Conservation (phyloP, 2,888 invertebrate genomes). For the Brachyptera risi region DNA sequence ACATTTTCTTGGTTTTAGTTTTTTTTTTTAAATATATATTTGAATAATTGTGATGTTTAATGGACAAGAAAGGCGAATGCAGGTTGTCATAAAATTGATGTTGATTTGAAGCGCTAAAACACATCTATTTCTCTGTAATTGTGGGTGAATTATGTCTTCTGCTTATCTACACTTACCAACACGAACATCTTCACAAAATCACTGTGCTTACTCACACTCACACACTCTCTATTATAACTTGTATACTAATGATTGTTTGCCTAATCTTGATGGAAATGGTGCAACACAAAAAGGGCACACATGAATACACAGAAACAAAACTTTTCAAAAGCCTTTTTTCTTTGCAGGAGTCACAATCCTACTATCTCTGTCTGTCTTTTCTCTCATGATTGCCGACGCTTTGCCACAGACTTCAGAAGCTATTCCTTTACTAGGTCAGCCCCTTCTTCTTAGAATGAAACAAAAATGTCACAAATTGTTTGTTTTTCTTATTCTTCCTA, state of each 20-base stretch:
- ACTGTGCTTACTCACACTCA: neutral
- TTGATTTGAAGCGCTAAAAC: neutral
- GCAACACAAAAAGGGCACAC: slow-evolving; percentile 23
- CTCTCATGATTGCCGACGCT: slow-evolving; percentile 52
- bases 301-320: slow-evolving; percentile 21
- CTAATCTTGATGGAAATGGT: too few relatives aligned
- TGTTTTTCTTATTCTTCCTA: slow-evolving; percentile 28
- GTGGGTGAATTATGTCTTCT: slow-evolving; percentile 6
- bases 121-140: neutral
- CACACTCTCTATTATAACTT: neutral
- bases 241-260: neutral
- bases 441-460: slow-evolving; percentile 33
- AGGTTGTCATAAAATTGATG: neutral
- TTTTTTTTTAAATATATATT: too few relatives aligned
- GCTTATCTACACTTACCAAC: neutral
- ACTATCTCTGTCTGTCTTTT: slow-evolving; percentile 52
- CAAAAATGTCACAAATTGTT: slow-evolving; percentile 29
- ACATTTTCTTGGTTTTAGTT: too few relatives aligned
- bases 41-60: too few relatives aligned
- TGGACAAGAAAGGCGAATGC: neutral
- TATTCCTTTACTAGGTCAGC: slow-evolving; percentile 52
- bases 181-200: neutral
- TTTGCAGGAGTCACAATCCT: slow-evolving; percentile 48
- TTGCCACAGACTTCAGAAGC: slow-evolving; percentile 55
- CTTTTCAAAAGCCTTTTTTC: slow-evolving; percentile 33